These are phyloP conservation scores for Chloroceryle inda DNA, from an alignment of 2,797 vertebrate species.

Conservation along the genomic window DNA sequence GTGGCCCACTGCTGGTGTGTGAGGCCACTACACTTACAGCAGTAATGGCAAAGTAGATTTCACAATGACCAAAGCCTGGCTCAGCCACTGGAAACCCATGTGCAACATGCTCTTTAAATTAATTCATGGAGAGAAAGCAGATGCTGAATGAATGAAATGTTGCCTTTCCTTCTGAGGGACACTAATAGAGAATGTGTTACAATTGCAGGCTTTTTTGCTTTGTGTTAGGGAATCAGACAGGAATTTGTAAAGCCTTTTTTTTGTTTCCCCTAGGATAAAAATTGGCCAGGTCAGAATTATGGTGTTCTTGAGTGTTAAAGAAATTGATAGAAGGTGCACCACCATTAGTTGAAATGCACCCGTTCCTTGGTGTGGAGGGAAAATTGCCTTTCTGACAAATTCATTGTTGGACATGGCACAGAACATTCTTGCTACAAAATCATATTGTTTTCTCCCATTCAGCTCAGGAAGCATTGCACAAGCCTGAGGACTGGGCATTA, in stretches of 20 bases:
- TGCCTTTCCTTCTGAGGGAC: slow-evolving; percentile 44
- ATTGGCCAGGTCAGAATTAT: not conserved
- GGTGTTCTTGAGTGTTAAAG: not conserved
- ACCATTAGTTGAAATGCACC: not conserved
- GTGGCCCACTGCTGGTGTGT: not conserved
- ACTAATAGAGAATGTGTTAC: slow-evolving; percentile 17
- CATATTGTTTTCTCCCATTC: slow-evolving; percentile 17
- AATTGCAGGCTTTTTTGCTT: slow-evolving; percentile 10
- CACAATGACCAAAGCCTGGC: slow-evolving; percentile 31
- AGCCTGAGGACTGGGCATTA: slow-evolving; percentile 15
- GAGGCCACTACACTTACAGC: not conserved
- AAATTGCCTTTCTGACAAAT: slow-evolving; percentile 42
- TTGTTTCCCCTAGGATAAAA: not conserved
- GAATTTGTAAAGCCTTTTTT: slow-evolving; percentile 33
- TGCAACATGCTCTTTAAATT: slow-evolving; percentile 28
- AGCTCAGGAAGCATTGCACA: not conserved
- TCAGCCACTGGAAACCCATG: slow-evolving; percentile 31
- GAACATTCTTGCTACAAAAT: slow-evolving; percentile 16
- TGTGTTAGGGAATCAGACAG: not conserved
- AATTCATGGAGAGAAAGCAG: slow-evolving; percentile 68
- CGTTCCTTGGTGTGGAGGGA: not conserved
- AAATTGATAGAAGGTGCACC: not conserved
- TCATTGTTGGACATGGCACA: slow-evolving; percentile 35
- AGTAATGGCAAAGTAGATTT: slow-evolving; percentile 23
- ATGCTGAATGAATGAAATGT: slow-evolving; percentile 55